Conservation (phyloP, 2,113 vertebrate genomes). For the Gavialis gangeticus region DNA sequence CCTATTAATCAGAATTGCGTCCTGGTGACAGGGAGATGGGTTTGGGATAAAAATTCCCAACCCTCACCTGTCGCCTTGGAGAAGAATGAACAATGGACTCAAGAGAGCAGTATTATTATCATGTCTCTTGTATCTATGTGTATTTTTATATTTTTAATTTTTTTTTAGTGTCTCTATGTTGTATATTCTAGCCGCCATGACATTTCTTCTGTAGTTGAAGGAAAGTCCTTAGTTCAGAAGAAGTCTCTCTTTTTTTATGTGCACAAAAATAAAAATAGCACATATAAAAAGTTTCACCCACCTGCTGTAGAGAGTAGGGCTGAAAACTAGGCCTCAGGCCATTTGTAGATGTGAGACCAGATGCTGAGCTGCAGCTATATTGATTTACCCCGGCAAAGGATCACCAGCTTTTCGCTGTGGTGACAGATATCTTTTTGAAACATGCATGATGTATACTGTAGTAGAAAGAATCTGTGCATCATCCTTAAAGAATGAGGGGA, state of each 20-base stretch:
- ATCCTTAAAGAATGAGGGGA: neutral
- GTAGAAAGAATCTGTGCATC: neutral
- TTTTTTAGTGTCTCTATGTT: neutral
- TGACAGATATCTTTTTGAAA: neutral
- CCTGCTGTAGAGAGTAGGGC: neutral
- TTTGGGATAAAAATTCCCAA: neutral
- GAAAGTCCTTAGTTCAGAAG: neutral
- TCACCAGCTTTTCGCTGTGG: neutral
- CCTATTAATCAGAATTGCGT: slow-evolving; percentile 28
- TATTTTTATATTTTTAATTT: neutral
- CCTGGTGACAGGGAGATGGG: slow-evolving; percentile 23
- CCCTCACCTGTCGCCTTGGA: neutral
- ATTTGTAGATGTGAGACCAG: neutral
- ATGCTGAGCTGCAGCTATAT: neutral
- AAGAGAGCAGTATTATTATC: neutral
- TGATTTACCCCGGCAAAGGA: neutral
- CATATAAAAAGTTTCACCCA: neutral
- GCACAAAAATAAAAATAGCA: neutral
- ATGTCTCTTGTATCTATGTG: neutral
- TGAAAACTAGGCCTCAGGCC: neutral
- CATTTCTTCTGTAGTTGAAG: neutral
- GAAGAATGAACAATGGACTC: neutral
- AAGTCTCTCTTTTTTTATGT: neutral
- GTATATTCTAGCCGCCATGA: neutral
- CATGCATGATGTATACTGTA: neutral